Percentiles rank a stretch among this genome's conserved stretches.
Conservation (phyloP, 2,888 invertebrate species). For the Thalpophila matura region DNA sequence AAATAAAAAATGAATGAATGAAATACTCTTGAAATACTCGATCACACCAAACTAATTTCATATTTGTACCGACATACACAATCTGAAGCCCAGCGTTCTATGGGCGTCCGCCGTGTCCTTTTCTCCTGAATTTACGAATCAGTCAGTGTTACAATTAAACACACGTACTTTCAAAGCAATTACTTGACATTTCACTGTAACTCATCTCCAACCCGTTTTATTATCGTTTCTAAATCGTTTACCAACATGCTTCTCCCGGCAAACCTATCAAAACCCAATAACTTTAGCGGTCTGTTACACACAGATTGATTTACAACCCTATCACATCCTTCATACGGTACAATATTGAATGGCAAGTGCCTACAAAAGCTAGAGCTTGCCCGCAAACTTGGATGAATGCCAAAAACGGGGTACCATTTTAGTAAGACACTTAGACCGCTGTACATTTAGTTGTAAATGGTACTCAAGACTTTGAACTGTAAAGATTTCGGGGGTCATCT, state of each 20-base stretch:
- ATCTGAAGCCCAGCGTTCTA: no score
- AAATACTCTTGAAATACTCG: no score
- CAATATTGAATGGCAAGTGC: conserved; percentile 59
- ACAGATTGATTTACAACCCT: conserved; percentile 70
- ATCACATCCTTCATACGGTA: conserved; percentile 63
- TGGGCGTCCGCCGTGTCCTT: no score
- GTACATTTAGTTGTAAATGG: conserved; percentile 48
- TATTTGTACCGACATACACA: no score
- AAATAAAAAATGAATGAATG: no score
- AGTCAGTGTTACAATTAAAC: no score
- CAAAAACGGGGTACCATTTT: conserved; percentile 66
- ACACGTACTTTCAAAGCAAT: conserved; percentile 8
- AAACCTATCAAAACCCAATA: conserved; percentile 74
- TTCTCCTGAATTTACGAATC: no score
- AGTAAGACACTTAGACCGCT: conserved; percentile 50
- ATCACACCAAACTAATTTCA: no score
- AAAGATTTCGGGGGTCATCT: conserved; percentile 24
- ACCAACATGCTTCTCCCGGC: conserved; percentile 46
- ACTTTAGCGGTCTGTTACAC: conserved; percentile 56
- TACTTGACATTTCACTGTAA: conserved; percentile 10
- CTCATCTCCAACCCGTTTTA: conserved; percentile 49
- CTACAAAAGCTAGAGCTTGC: conserved; percentile 63
- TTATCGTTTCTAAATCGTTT: conserved; percentile 63
- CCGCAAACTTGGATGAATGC: conserved; percentile 67
- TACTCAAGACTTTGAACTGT: conserved; percentile 28